Conservation (phyloP, 2,888 invertebrate genomes). For the Stratiomys singularior region DNA sequence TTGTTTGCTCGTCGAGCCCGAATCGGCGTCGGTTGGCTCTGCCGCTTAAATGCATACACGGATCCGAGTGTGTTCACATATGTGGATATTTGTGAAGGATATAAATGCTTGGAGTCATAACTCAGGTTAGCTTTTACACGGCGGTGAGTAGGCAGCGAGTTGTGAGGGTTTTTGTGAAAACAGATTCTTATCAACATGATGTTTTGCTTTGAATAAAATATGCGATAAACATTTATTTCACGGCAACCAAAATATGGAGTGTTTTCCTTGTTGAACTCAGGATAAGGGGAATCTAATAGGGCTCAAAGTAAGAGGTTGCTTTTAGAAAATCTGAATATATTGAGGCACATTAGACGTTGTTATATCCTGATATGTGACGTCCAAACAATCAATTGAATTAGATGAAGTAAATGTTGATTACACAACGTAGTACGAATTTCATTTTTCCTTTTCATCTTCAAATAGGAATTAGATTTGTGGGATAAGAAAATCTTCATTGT, state of each 20-base stretch:
- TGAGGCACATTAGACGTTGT: too few species aligned
- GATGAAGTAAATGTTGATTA: too few species aligned
- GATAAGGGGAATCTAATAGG: neutral
- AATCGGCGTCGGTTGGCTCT: constrained; percentile 10
- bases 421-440: too few species aligned
- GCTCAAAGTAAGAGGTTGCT: too few species aligned
- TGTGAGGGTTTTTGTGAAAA: constrained; percentile 13
- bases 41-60: too few species aligned
- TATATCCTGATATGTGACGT: too few species aligned
- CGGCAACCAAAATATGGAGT: constrained; percentile 8
- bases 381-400: too few species aligned
- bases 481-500: neutral
- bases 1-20: neutral
- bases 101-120: constrained; percentile 30
- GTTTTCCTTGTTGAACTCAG: constrained; percentile 3
- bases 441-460: too few species aligned
- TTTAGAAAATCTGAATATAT: too few species aligned
- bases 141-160: neutral
- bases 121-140: constrained; percentile 11
- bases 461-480: neutral
- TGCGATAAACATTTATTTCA: constrained; percentile 37
- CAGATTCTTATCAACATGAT: constrained; percentile 35
- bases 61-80: neutral
- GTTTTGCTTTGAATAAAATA: constrained; percentile 36
- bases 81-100: constrained; percentile 34